phyloP scores from a whole-genome alignment of 2,113 vertebrate genomes.

The Cyprinodon tularosa region DNA sequence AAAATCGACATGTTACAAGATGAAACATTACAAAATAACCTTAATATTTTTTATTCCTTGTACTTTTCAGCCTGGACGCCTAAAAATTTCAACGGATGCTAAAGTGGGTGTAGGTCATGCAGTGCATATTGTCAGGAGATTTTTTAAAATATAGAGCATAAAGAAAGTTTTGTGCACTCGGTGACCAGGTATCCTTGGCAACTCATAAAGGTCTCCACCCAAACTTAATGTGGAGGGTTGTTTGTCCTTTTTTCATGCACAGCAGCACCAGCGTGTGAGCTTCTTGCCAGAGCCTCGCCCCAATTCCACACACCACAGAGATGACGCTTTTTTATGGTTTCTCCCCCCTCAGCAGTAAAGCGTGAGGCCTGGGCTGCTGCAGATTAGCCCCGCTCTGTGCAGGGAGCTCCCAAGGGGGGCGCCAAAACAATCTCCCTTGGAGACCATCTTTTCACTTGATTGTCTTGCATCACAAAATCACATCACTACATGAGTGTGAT shows the following conservation, averaged over 20 bases:
- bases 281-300: slow-evolving; percentile 54
- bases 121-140: not conserved
- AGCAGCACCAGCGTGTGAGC: slow-evolving; percentile 50
- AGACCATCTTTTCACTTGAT: slow-evolving; percentile 41
- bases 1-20: not conserved
- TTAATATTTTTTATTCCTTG: not conserved
- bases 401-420: slow-evolving; percentile 62
- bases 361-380: slow-evolving; percentile 65
- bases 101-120: not conserved
- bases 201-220: slow-evolving; percentile 19
- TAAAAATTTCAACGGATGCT: not conserved
- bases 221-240: slow-evolving; percentile 30
- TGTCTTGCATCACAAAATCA: slow-evolving; percentile 52
- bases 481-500: slow-evolving; percentile 47
- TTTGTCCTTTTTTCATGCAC: slow-evolving; percentile 54
- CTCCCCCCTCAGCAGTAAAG: slow-evolving; percentile 71
- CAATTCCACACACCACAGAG: slow-evolving; percentile 48
- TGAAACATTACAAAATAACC: not conserved
- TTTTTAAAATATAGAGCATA: slow-evolving; percentile 13
- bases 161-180: slow-evolving; percentile 26
- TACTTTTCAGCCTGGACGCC: not conserved
- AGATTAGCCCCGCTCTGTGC: slow-evolving; percentile 70
- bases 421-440: slow-evolving; percentile 39
- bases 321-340: slow-evolving; percentile 55
- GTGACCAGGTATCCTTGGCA: slow-evolving; percentile 48